phyloP scores from a whole-genome alignment of 2,797 vertebrate species.

The Paramormyrops hopkinsi region DNA sequence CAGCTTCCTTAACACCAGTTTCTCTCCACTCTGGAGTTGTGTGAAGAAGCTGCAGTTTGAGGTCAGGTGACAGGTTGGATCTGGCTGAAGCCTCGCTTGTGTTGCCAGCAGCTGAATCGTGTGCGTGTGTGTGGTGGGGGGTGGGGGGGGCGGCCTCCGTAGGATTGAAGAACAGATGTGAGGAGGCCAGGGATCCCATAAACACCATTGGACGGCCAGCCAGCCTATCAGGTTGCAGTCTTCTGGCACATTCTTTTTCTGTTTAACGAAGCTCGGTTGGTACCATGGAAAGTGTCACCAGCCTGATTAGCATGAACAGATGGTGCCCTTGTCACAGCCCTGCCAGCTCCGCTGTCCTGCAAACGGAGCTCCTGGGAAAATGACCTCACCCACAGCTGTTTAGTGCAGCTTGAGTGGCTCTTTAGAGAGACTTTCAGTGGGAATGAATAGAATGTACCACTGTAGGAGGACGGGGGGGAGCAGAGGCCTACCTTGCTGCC shows the following conservation, averaged over 20 bases:
- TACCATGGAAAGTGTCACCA: conserved; percentile 91
- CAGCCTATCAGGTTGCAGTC: conserved; percentile 75
- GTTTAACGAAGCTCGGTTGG: conserved; percentile 86
- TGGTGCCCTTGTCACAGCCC: conserved; percentile 95
- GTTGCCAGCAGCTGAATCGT: neutral
- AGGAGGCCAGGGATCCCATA: conserved; percentile 56
- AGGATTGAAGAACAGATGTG: conserved; percentile 18
- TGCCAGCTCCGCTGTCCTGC: conserved; percentile 94
- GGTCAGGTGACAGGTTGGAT: neutral
- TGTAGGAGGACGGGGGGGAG: conserved; percentile 40
- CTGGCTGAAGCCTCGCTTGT: neutral
- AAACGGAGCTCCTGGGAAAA: conserved; percentile 98
- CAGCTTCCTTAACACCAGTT: neutral
- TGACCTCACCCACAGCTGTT: conserved; percentile 99
- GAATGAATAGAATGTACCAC: conserved; percentile 83
- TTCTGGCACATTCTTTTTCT: conserved; percentile 82
- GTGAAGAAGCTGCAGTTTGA: neutral
- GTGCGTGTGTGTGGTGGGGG: neutral
- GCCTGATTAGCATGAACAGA: conserved; percentile 95
- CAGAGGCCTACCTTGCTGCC: neutral
- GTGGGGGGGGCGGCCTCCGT: neutral
- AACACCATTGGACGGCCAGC: conserved; percentile 66
- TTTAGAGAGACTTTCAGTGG: conserved; percentile 93
- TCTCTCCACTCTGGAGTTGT: neutral
- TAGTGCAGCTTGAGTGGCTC: conserved; percentile 99